Conservation (phyloP, 2,113 vertebrate species). For the Oncorhynchus masou region DNA sequence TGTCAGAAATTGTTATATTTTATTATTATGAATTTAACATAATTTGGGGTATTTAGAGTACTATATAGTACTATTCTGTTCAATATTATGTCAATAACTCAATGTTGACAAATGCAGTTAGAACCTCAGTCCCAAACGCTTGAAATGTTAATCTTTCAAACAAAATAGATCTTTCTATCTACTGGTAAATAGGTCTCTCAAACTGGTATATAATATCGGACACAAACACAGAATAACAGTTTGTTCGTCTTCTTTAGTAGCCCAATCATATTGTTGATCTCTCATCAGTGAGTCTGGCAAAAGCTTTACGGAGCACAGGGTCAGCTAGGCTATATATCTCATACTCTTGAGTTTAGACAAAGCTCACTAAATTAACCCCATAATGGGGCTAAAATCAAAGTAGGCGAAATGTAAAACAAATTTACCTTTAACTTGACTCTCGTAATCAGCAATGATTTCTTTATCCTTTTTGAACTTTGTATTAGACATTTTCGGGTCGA, state of each 20-base stretch:
- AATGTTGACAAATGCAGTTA: too few relatives aligned
- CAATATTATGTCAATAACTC: too few relatives aligned
- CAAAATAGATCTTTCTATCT: background rate
- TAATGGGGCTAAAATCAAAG: background rate
- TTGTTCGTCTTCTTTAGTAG: background rate
- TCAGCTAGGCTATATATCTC: too few relatives aligned
- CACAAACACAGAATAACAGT: background rate
- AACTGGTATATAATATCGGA: background rate
- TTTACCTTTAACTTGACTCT: conserved; percentile 98
- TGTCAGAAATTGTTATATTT: too few relatives aligned
- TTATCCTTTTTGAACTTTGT: conserved; percentile 97
- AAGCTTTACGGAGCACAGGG: too few relatives aligned
- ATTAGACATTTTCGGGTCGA: conserved; percentile 82
- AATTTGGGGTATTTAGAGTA: too few relatives aligned
- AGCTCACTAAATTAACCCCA: background rate
- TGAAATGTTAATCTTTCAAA: background rate
- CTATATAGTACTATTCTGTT: too few relatives aligned
- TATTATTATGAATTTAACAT: too few relatives aligned
- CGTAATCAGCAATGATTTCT: conserved; percentile 95
- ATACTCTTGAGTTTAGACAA: too few relatives aligned
- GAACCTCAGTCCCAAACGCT: too few relatives aligned
- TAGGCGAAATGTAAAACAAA: background rate
- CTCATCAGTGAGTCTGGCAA: too few relatives aligned
- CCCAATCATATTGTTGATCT: background rate
- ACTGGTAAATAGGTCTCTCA: background rate